phyloP scores from a whole-genome alignment of 2,113 vertebrate species.

The Heptranchias perlo region DNA sequence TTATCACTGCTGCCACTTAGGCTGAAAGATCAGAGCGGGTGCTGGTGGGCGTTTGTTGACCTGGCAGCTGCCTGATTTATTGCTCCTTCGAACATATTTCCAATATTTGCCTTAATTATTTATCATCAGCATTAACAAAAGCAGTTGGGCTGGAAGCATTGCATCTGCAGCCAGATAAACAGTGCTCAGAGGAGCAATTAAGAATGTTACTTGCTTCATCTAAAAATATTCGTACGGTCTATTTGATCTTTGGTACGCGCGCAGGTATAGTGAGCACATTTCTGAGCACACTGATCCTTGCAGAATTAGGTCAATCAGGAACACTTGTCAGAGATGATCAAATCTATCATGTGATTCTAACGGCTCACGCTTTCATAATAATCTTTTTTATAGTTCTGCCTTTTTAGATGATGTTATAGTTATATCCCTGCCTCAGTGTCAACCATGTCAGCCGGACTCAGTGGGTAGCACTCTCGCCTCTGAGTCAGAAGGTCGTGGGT shows the following conservation, averaged over 20 bases:
- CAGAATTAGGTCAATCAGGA: conserved; percentile 42
- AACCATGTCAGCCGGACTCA: neutral
- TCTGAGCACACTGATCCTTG: conserved; percentile 43
- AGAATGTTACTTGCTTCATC: neutral
- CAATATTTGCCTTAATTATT: neutral
- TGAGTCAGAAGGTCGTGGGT: neutral
- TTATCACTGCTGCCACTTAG: neutral
- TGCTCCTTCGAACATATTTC: neutral
- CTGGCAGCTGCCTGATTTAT: neutral
- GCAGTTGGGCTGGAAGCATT: neutral
- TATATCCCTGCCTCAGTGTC: neutral
- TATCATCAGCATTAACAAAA: neutral
- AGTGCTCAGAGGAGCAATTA: neutral
- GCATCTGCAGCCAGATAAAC: neutral
- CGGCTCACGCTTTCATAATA: conserved; percentile 46
- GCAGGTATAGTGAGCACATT: conserved; percentile 45
- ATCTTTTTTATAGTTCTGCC: neutral
- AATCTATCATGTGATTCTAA: conserved; percentile 46
- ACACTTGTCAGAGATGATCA: conserved; percentile 40
- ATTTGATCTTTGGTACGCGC: conserved; percentile 49
- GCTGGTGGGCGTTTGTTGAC: neutral
- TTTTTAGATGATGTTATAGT: neutral
- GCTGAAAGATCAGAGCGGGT: too few species aligned
- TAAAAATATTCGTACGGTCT: conserved; percentile 50
- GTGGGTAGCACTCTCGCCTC: too few species aligned